Evolutionary conservation across 2,888 invertebrate species (phyloP).

Genomic region (Parthenolecanium corni): DNA sequence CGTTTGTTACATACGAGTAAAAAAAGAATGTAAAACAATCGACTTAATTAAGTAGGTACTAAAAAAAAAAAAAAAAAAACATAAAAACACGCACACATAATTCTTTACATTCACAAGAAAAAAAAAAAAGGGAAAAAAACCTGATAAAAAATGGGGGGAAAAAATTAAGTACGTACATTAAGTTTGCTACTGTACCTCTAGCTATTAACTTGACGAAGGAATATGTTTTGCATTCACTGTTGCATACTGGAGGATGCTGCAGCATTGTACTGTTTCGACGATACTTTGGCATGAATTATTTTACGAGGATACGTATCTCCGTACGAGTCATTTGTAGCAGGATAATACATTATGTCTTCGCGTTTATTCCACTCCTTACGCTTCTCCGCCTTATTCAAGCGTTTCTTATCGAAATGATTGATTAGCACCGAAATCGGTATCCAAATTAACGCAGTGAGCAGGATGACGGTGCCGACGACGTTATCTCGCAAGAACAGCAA

Average conservation of each 20-base stretch:
- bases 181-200: too few species aligned
- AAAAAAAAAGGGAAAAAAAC: too few species aligned
- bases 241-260: neutral
- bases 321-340: constrained; percentile 8
- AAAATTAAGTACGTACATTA: too few species aligned
- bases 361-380: constrained; percentile 28
- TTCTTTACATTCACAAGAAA: too few species aligned
- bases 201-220: too few species aligned
- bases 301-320: constrained; percentile 16
- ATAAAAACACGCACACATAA: too few species aligned
- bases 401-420: constrained; percentile 64
- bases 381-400: constrained; percentile 40
- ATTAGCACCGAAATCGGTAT: constrained; percentile 80
- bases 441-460: constrained; percentile 86
- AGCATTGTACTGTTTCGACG: neutral
- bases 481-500: constrained; percentile 80
- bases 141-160: too few species aligned
- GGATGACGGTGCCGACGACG: constrained; percentile 83
- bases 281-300: constrained; percentile 18
- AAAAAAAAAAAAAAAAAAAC: too few species aligned
- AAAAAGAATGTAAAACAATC: too few species aligned
- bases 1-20: too few species aligned
- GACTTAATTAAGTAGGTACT: too few species aligned
- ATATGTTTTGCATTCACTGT: neutral
- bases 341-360: constrained; percentile 24